Evolutionary conservation across 2,113 vertebrate genomes (phyloP), one percentile per base, ranked within the genome.

Genomic region (Cricetomys ansorgei): DNA sequence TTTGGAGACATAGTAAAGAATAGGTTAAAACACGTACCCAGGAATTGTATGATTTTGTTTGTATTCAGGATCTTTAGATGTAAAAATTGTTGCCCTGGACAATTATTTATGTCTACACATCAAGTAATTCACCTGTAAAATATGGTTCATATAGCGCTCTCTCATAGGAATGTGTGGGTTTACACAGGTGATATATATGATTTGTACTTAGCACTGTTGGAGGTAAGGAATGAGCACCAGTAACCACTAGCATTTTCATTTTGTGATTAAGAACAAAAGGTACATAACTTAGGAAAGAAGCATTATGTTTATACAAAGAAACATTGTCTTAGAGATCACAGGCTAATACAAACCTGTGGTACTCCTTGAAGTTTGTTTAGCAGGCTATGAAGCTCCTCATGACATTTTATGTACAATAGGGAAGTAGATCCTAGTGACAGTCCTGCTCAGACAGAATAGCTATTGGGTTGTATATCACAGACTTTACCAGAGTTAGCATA

Each of bases 81-180:
- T 23, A 75, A 96, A 37, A 80, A 37, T n/a, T 83, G 55, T 83
- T 73, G 86, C 6, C 5, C 1, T 75, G 34, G 19, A 10, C 5
- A 72, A 55, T 81, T 89, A 90, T 23, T 73, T 84, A 17, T 40
- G 37, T 86, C n/a, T 90, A 5, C 3, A 8, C 4, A 29, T 94
- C 79, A 88, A n/a, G 89, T 86, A 69, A 67, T 67, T 92, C 9
- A 77, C 23, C 45, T 96, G 9, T 53, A 87, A 93, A 89, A 77
- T 89, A 27, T 62, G 12, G 17, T 79, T 65, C 67, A n/a, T 91
- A 59, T n/a, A 89, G 19, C 55, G 27, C 3, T 65, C 45, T 1
- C 6, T 81, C 73, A 45, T 40, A 57, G 9, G 17, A 64, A 45
- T 70, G 23, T 79, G 34, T 6, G 27, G 8, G 9, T 15, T 75